Evolutionary conservation across 23 tunicate genomes (phyloP).

Genomic region (Diplosoma virens): DNA sequence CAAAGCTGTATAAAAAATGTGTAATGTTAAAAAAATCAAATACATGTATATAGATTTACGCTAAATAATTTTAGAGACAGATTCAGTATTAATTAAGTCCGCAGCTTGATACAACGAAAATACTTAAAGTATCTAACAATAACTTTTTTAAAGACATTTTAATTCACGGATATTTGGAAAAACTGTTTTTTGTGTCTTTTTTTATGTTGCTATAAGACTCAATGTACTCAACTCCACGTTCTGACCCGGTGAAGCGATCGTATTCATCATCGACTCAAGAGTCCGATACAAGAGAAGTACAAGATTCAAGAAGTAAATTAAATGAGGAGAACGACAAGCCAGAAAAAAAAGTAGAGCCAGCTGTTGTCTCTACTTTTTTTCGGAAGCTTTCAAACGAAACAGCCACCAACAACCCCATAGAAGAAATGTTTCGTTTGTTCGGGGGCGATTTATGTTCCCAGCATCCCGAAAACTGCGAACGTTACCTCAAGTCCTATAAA

Average conservation of each 20-base stretch:
- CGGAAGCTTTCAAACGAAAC: slow-evolving; percentile 2
- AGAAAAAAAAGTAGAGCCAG: slow-evolving; percentile 42
- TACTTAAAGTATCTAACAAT: too few species aligned
- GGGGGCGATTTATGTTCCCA: slow-evolving; percentile 63
- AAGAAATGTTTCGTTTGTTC: slow-evolving; percentile 86
- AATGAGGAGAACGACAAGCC: neutral
- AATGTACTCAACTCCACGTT: slow-evolving; percentile 6
- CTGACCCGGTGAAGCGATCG: neutral
- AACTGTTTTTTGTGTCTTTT: too few species aligned
- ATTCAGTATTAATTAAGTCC: too few species aligned
- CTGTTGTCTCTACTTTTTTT: slow-evolving; percentile 39
- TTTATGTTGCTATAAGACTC: too few species aligned
- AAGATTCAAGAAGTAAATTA: neutral
- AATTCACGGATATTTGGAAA: too few species aligned
- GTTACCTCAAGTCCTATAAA: slow-evolving; percentile 84
- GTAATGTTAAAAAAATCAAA: too few species aligned
- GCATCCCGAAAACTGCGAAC: slow-evolving; percentile 78
- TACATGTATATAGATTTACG: too few species aligned
- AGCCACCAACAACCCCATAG: slow-evolving; percentile 50
- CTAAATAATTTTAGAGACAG: too few species aligned
- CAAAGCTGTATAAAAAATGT: too few species aligned
- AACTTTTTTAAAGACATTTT: too few species aligned
- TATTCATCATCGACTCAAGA: neutral
- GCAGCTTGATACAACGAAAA: too few species aligned
- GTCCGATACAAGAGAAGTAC: neutral